phyloP scores from a whole-genome alignment of 2,888 invertebrate genomes.

The Odontomyia ornata region DNA sequence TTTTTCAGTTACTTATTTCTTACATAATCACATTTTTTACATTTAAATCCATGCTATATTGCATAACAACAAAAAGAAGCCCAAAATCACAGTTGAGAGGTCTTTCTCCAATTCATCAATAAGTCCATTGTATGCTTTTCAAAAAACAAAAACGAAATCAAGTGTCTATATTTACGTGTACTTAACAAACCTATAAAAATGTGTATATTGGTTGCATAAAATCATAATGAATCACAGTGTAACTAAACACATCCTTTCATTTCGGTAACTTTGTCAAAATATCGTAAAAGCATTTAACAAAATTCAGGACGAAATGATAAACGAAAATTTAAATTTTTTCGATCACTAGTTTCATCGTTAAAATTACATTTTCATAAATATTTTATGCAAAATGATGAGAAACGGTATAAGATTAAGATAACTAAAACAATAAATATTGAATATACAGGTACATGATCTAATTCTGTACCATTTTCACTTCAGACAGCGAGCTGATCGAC shows the following conservation, averaged over 20 bases:
- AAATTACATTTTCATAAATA: neutral
- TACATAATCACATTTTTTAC: neutral
- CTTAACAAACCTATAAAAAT: neutral
- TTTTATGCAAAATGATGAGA: conserved; percentile 12
- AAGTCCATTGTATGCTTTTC: conserved; percentile 15
- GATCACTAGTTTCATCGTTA: neutral
- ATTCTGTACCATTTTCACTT: conserved; percentile 93
- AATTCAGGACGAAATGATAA: conserved; percentile 50
- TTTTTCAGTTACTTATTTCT: too few species aligned
- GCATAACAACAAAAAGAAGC: conserved; percentile 5
- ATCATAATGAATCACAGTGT: neutral
- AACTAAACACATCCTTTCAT: conserved; percentile 2
- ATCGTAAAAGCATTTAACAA: conserved; percentile 47
- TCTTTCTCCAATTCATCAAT: neutral
- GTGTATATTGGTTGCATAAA: neutral
- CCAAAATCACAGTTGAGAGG: neutral
- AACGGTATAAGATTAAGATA: conserved; percentile 30
- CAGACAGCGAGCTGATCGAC: conserved; percentile 97
- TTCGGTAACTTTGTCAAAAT: neutral
- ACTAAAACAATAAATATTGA: conserved; percentile 35
- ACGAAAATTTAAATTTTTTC: conserved; percentile 31
- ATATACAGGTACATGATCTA: conserved; percentile 57
- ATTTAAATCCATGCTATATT: neutral
- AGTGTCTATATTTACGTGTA: conserved; percentile 4
- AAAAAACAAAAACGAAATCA: neutral